phyloP scores from a whole-genome alignment of 2,797 vertebrate genomes.

The Euphonia xanthogaster region DNA sequence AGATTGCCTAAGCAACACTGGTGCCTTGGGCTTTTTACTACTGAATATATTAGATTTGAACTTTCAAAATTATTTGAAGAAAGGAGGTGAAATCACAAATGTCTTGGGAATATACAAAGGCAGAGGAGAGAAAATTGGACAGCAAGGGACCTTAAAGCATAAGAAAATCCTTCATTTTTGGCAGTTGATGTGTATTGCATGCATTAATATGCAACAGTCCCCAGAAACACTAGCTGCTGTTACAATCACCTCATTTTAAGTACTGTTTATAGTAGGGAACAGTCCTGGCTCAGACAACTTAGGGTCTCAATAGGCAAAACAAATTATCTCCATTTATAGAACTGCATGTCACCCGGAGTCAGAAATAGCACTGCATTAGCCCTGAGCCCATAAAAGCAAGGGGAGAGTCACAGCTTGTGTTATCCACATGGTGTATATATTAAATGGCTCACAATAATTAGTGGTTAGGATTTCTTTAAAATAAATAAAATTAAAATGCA shows the following conservation, averaged over 20 bases:
- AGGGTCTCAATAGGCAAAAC: slow-evolving; percentile 50
- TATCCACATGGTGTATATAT: neutral
- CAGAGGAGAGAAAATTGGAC: neutral
- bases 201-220: neutral
- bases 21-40: slow-evolving; percentile 35
- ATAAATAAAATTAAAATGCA: slow-evolving; percentile 3
- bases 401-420: neutral
- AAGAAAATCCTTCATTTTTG: slow-evolving; percentile 26
- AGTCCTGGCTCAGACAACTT: slow-evolving; percentile 28
- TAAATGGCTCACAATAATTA: slow-evolving; percentile 37
- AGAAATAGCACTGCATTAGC: slow-evolving; percentile 43
- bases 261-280: slow-evolving; percentile 12
- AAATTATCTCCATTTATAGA: slow-evolving; percentile 59
- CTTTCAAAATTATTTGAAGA: slow-evolving; percentile 5
- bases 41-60: slow-evolving; percentile 11
- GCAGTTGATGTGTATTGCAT: neutral
- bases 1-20: slow-evolving; percentile 8
- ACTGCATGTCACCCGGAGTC: slow-evolving; percentile 11
- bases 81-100: neutral
- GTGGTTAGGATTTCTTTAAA: slow-evolving; percentile 24
- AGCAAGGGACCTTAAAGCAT: neutral
- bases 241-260: slow-evolving; percentile 41
- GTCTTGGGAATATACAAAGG: neutral
- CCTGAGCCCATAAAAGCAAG: slow-evolving; percentile 1
- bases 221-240: slow-evolving; percentile 21